Evolutionary conservation across 2,113 vertebrate genomes (phyloP).

Genomic region (Columba janthina): DNA sequence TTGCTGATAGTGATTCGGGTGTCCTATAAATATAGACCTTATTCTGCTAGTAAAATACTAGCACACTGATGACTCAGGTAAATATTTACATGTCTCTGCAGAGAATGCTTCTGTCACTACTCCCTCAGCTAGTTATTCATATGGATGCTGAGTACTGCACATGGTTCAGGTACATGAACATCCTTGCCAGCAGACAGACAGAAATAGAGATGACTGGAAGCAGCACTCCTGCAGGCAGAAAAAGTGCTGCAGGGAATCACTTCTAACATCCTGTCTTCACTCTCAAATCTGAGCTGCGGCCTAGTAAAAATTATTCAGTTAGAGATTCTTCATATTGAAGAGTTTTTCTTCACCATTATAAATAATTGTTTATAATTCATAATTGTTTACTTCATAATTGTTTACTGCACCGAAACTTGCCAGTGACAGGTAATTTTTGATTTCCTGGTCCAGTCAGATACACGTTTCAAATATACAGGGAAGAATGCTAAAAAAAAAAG

Average conservation of each 20-base stretch:
- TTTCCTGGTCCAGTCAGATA: not conserved
- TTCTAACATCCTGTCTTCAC: not conserved
- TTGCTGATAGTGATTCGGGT: not conserved
- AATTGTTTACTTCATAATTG: not conserved
- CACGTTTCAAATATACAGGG: not conserved
- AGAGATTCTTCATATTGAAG: not conserved
- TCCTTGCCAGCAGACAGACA: not conserved
- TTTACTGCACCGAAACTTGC: not conserved
- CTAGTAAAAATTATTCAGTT: not conserved
- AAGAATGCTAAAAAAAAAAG: not conserved
- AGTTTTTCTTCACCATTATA: not conserved
- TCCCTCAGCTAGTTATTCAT: not conserved
- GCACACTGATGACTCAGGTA: not conserved
- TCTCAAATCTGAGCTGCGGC: not conserved
- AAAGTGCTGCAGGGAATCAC: not conserved
- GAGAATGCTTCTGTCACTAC: not conserved
- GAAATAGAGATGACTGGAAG: not conserved
- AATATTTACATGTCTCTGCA: not conserved
- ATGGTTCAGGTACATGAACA: fast-evolving
- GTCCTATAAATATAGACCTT: not conserved
- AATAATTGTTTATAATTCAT: not conserved
- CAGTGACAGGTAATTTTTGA: not conserved
- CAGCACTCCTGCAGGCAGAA: not conserved
- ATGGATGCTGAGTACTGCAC: not conserved
- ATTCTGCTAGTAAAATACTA: not conserved